Conservation (phyloP, 35 echinoderm and acorn worm species). For the Ptychodera flava region DNA sequence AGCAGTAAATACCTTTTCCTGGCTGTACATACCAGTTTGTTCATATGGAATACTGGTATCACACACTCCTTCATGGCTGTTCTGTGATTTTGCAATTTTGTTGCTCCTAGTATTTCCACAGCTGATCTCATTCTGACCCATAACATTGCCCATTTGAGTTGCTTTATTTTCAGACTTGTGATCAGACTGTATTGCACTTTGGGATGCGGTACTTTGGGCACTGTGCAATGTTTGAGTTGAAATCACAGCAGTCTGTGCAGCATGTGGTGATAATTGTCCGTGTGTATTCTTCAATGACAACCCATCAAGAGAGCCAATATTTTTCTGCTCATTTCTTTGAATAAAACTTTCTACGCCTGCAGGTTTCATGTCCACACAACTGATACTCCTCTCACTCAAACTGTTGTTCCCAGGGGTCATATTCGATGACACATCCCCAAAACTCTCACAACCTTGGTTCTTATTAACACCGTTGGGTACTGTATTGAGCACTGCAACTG, state of each 20-base stretch:
- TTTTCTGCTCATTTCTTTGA: not conserved
- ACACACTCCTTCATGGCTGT: not conserved
- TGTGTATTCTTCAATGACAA: not conserved
- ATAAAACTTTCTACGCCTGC: no score
- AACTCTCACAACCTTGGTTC: not conserved
- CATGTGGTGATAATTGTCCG: not conserved
- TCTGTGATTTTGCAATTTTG: not conserved
- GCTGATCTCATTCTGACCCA: not conserved
- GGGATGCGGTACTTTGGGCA: not conserved
- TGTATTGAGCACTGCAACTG: not conserved
- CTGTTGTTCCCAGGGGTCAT: not conserved
- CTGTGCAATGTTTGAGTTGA: no score
- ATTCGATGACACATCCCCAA: not conserved
- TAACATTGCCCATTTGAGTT: not conserved
- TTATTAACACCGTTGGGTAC: not conserved
- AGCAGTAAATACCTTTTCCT: not conserved
- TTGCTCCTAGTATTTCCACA: not conserved
- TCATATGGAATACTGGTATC: not conserved
- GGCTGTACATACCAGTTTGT: not conserved
- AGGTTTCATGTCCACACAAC: no score
- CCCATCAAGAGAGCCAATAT: not conserved
- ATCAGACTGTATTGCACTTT: not conserved
- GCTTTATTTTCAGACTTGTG: not conserved
- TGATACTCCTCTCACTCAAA: no score
- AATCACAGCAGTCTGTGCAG: not conserved